Base-by-base conservation (phyloP, 1,140 invertebrate species). In the Platyura marginata region DNA sequence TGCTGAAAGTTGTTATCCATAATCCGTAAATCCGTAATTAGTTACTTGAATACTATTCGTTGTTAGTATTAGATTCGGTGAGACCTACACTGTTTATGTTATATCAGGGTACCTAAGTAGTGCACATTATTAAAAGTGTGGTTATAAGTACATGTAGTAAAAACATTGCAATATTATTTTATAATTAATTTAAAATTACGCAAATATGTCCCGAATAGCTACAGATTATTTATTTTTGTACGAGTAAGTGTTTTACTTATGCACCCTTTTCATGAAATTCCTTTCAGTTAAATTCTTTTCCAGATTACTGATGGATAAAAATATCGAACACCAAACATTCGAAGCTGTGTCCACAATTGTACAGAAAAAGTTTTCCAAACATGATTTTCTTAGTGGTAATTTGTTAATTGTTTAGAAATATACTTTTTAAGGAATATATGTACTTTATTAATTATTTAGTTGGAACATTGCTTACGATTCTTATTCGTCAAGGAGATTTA, bases 241-340 rank as follows among this genome's bases (percentile, higher is more conserved):
- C 20, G 42, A 43, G 42, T 43, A 36, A 23, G 34, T 35, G n/a
- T 19, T 18, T 25, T 41, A n/a, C n/a, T 5, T 18, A 18, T 18
- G 18, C 18, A 38, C 36, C 8, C 36, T 19, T 19, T 16, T 16
- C 10, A 19, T 9, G 4, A 11, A 37, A 2, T 2, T 16, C 5
- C 5, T 16, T 10, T 10, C 3, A 37, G 3, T 19, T 16, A 39
- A 11, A n/a, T 40, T 40, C 11, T 22, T 13, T 44, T 44, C 33
- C 22, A 44, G 43, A 19, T 34, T 44, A 10, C 21, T 44, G 11
- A 44, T 39, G 37, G 37, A 40, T 8, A 44, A 44, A 35, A 40
- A 40, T 22, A 39, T 44, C 15, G 43, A 44, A 21, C 18, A 40
- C 11, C 43, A 40, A 32, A 39, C 43, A 11, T 44, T 44, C 11